phyloP scores from a whole-genome alignment of 2,888 invertebrate genomes.

The Syrphus vitripennis region DNA sequence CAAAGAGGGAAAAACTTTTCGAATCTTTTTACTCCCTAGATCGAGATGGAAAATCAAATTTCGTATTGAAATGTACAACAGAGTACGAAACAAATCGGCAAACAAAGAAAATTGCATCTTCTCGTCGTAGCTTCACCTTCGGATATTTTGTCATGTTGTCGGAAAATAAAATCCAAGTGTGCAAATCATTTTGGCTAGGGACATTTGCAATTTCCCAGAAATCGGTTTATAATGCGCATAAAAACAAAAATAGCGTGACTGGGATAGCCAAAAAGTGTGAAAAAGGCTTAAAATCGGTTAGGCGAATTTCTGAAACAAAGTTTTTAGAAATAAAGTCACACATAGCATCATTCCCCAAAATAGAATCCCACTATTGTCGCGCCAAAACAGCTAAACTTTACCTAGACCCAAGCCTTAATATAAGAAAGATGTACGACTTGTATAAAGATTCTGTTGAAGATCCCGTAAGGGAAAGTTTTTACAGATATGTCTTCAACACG shows the following conservation, averaged over 20 bases:
- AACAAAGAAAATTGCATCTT: not conserved
- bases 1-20: too few relatives aligned
- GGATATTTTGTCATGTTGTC: conserved; percentile 6
- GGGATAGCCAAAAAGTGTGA: not conserved
- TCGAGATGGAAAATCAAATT: conserved; percentile 12
- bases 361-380: conserved; percentile 1
- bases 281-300: not conserved
- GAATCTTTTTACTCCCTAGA: too few relatives aligned
- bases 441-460: not conserved
- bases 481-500: not conserved
- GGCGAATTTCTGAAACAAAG: not conserved
- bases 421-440: not conserved
- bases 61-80: conserved; percentile 8
- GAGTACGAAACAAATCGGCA: not conserved
- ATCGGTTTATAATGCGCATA: conserved; percentile 12
- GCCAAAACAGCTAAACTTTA: not conserved
- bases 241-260: conserved; percentile 2
- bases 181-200: conserved; percentile 30
- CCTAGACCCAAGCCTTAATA: not conserved
- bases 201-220: conserved; percentile 26
- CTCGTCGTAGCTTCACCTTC: not conserved
- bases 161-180: conserved; percentile 18
- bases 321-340: not conserved
- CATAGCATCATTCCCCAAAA: not conserved
- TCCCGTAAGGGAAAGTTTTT: not conserved